Conservation (phyloP, 2,888 invertebrate species). For the Amblyjoppa fuscipennis region DNA sequence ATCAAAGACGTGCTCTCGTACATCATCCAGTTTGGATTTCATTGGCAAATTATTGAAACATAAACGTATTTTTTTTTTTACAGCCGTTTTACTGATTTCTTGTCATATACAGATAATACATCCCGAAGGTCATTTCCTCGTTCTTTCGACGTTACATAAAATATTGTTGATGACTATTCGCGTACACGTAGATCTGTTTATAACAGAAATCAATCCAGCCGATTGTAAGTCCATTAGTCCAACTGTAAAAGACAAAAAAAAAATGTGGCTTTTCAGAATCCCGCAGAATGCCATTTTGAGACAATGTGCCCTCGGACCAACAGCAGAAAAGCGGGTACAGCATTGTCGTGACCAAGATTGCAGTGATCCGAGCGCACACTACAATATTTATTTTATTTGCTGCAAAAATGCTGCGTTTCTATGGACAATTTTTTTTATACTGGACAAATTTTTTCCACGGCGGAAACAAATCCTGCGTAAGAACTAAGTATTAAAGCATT, state of each 20-base stretch:
- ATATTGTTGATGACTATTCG: constrained; percentile 56
- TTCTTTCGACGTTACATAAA: constrained; percentile 55
- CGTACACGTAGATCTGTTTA: constrained; percentile 70
- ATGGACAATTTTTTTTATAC: neutral
- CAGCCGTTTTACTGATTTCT: constrained; percentile 76
- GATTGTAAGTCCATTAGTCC: constrained; percentile 85
- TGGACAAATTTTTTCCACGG: neutral
- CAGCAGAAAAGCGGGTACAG: neutral
- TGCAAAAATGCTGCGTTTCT: neutral
- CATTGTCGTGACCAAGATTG: neutral
- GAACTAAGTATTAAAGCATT: constrained; percentile 9
- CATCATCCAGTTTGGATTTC: neutral
- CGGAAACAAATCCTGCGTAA: neutral
- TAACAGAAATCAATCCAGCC: constrained; percentile 74
- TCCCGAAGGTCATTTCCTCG: constrained; percentile 58
- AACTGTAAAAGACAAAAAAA: constrained; percentile 86
- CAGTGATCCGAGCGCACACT: neutral
- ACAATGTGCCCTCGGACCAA: neutral
- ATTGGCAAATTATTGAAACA: constrained; percentile 6
- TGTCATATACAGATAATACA: constrained; percentile 75
- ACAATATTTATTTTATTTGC: too few relatives aligned
- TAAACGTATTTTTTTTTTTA: constrained; percentile 65
- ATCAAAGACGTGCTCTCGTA: neutral
- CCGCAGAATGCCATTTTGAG: neutral
- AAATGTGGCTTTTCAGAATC: constrained; percentile 45